Evolutionary conservation across 2,888 invertebrate genomes (phyloP), one percentile per base, ranked within the genome.

Genomic region (Operophtera brumata): DNA sequence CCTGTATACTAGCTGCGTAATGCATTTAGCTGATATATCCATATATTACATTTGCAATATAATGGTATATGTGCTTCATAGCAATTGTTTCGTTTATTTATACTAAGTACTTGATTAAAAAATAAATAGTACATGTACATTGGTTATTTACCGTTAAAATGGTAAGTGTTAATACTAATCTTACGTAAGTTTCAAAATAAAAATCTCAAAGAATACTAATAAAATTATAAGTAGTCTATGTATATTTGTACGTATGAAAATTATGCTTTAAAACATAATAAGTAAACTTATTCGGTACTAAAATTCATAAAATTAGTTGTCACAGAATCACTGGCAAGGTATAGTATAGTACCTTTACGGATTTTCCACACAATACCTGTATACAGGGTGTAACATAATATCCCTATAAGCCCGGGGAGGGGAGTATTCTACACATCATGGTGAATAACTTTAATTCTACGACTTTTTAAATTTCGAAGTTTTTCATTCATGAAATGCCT

Each of bases 301-400:
- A 46, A 59, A 58, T 56, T 53, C 50, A 43, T 57, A 46, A 53
- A 62, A 62, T 47, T 61, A 66, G 57, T 52, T 63, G 67, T 78
- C 73, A 77, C 75, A 78, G 70, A 69, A 72, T 69, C 73, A 75
- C 75, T 78, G 80, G 80, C 77, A 81, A 80, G 79, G 75, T 60
- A 62, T 66, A 70, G 64, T 61, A 67, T 52, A 54, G n/a, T 63
- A 64, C 53, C 57, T 62, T 43, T 61, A n/a, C 26, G 47, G 48
- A 64, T 57, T 66, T 47, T 64, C 59, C 59, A 67, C 62, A 62
- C 49, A 58, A n/a, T 41, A 57, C 30, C 44, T 50, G 11, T 49
- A 32, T 49, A n/a, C n/a, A n/a, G n/a, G n/a, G n/a, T n/a, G n/a
- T n/a, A n/a, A n/a, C n/a, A n/a, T n/a, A n/a, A n/a, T n/a, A n/a